phyloP scores from a whole-genome alignment of 1,140 invertebrate genomes.

The Orchesella cincta region DNA sequence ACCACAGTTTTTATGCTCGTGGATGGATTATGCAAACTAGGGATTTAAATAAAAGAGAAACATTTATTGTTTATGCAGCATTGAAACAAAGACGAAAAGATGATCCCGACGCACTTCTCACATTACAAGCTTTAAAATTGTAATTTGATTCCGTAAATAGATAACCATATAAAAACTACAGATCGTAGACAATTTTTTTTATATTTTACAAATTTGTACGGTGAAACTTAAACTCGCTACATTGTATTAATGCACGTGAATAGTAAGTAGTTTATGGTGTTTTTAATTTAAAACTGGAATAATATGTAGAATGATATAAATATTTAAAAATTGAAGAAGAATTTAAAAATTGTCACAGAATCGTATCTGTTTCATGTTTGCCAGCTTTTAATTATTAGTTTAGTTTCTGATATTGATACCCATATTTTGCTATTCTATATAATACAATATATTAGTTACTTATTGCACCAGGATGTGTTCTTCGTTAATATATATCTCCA shows the following conservation, averaged over 20 bases:
- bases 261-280: background rate
- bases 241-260: background rate
- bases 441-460: too few relatives aligned
- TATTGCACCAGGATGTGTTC: too few relatives aligned
- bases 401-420: too few relatives aligned
- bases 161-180: background rate
- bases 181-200: background rate
- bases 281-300: too few relatives aligned
- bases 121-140: background rate
- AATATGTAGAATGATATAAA: too few relatives aligned
- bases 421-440: too few relatives aligned
- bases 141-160: background rate
- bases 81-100: background rate
- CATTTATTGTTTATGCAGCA: background rate
- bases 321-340: too few relatives aligned
- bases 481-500: too few relatives aligned
- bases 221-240: background rate
- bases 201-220: background rate
- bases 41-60: background rate
- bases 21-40: background rate
- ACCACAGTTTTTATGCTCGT: slow-evolving; percentile 30
- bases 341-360: too few relatives aligned
- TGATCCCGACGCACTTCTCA: background rate
- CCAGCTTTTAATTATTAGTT: too few relatives aligned
- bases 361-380: too few relatives aligned